Percentiles rank a stretch among this genome's conserved stretches.
Conservation (phyloP, 2,113 vertebrate genomes). For the Oncorhynchus clarkii region DNA sequence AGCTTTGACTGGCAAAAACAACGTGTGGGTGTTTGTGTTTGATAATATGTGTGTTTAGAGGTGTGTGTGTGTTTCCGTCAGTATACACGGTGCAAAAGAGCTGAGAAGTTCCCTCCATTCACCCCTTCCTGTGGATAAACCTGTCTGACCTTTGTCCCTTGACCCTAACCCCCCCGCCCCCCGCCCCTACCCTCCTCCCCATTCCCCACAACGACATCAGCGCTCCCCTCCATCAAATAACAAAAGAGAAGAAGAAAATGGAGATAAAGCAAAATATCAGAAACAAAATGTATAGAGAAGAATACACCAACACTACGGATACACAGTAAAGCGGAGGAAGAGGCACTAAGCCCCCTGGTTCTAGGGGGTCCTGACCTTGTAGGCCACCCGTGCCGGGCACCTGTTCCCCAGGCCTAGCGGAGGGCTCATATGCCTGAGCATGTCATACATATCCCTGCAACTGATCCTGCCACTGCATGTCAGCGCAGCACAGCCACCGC, state of each 20-base stretch:
- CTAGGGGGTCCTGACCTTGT: conserved; percentile 82
- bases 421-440: conserved; percentile 97
- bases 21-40: background rate
- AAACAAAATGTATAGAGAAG: conserved; percentile 58
- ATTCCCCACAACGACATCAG: conserved; percentile 60
- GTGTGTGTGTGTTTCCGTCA: background rate
- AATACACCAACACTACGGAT: conserved; percentile 68
- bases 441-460: conserved; percentile 98
- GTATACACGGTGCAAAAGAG: conserved; percentile 68
- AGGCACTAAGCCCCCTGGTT: conserved; percentile 23
- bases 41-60: background rate
- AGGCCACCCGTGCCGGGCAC: conserved; percentile 94
- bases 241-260: conserved; percentile 39
- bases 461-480: conserved; percentile 94
- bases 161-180: conserved; percentile 21
- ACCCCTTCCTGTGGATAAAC: conserved; percentile 73
- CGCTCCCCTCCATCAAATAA: conserved; percentile 54
- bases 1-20: background rate
- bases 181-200: conserved; percentile 5
- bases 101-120: conserved; percentile 78
- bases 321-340: conserved; percentile 59
- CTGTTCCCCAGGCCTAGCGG: conserved; percentile 96
- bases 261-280: conserved; percentile 32
- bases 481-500: conserved; percentile 67
- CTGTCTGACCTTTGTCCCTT: conserved; percentile 21